A percentile compares a stretch with the other conserved stretches of the same genome.
Conservation (phyloP, 2,113 vertebrate genomes). For the Pollimyrus isidori region DNA sequence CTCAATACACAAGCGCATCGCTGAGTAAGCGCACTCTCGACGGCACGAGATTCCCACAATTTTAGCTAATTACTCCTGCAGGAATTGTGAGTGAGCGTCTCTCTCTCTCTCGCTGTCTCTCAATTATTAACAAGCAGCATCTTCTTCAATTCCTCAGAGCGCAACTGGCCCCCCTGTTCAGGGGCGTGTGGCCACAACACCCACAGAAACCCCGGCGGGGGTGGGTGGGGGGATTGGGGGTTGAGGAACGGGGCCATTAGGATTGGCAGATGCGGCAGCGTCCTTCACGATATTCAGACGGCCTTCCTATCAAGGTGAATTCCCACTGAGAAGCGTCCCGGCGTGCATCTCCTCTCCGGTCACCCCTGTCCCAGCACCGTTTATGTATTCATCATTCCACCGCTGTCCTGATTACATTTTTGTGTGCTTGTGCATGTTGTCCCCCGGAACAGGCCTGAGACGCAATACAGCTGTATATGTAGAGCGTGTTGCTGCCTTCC, state of each 20-base stretch:
- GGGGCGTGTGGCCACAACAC: neutral
- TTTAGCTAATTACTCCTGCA: constrained; percentile 36
- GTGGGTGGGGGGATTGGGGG: no score
- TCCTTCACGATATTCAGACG: neutral
- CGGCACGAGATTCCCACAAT: constrained; percentile 15
- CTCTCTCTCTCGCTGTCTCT: constrained; percentile 5
- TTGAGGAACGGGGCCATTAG: neutral
- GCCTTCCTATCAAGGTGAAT: neutral
- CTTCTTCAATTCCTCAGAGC: neutral
- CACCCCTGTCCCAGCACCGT: neutral
- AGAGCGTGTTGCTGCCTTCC: neutral
- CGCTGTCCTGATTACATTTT: neutral
- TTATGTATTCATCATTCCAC: neutral
- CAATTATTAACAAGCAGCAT: neutral
- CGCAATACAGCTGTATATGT: neutral
- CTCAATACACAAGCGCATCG: constrained; percentile 22
- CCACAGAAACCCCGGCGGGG: neutral
- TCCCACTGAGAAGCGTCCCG: neutral
- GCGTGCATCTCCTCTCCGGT: neutral
- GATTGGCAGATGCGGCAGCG: neutral
- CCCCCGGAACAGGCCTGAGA: neutral
- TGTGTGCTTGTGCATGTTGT: no score
- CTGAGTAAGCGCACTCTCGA: constrained; percentile 26
- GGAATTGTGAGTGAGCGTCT: constrained; percentile 21
- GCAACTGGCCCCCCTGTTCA: neutral